These are phyloP conservation scores for Synanthedon formicaeformis DNA, from an alignment of 2,888 invertebrate species.

Conservation along the genomic window DNA sequence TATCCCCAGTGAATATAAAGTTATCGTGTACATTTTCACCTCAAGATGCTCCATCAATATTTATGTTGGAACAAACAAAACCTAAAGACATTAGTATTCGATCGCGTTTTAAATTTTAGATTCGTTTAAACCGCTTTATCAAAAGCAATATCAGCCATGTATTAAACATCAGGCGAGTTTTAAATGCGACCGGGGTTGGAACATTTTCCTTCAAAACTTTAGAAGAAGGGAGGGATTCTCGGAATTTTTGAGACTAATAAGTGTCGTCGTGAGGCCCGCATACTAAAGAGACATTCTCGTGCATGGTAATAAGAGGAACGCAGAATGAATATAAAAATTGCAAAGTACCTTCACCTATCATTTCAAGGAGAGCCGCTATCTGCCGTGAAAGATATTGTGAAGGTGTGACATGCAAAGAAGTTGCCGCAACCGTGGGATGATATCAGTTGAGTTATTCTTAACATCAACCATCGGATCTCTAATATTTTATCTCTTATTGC, in stretches of 20 bases:
- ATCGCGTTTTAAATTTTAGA: constrained; percentile 66
- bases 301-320: constrained; percentile 55
- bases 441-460: background rate
- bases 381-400: background rate
- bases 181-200: constrained; percentile 45
- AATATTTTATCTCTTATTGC: too few relatives aligned
- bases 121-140: constrained; percentile 66
- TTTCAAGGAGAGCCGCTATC: constrained; percentile 13
- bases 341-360: constrained; percentile 44
- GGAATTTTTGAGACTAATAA: constrained; percentile 69
- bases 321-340: constrained; percentile 56
- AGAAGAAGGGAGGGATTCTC: constrained; percentile 40
- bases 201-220: constrained; percentile 47
- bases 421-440: background rate
- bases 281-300: constrained; percentile 56
- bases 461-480: too few relatives aligned
- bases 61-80: constrained; percentile 60
- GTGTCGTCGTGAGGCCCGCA: constrained; percentile 53
- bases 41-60: constrained; percentile 45
- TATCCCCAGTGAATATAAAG: background rate
- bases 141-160: constrained; percentile 66
- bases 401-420: background rate
- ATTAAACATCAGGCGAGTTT: constrained; percentile 63
- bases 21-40: constrained; percentile 29
- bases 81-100: constrained; percentile 57